Percentiles rank a stretch among this genome's conserved stretches.
Evolutionary conservation across 2,888 invertebrate species (phyloP).

Genomic region (Eudemis profundana): DNA sequence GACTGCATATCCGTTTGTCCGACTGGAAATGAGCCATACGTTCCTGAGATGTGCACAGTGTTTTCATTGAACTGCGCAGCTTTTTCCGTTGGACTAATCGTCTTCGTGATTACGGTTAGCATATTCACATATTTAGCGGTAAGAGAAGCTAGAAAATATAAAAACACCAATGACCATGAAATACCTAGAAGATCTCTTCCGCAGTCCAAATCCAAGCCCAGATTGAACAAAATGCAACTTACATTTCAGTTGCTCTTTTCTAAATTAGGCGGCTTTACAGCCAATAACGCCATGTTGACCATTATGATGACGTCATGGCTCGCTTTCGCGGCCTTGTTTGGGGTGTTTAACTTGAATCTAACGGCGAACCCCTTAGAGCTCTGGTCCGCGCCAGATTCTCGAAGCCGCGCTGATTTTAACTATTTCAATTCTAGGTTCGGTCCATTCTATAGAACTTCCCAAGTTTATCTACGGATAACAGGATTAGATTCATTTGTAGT

Average conservation of each 20-base stretch:
- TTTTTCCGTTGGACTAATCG: constrained; percentile 85
- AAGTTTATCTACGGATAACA: constrained; percentile 91
- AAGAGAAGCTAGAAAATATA: constrained; percentile 51
- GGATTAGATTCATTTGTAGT: constrained; percentile 73
- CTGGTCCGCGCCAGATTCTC: constrained; percentile 94
- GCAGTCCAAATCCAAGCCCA: constrained; percentile 47
- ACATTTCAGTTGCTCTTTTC: constrained; percentile 67
- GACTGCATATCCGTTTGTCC: constrained; percentile 89
- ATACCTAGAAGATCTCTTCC: constrained; percentile 52
- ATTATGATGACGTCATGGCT: constrained; percentile 87
- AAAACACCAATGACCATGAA: constrained; percentile 26
- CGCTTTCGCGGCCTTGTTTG: constrained; percentile 86
- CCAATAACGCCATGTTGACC: constrained; percentile 87
- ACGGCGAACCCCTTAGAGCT: constrained; percentile 96
- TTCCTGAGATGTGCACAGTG: constrained; percentile 82
- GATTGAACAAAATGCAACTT: constrained; percentile 56
- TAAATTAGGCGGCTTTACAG: constrained; percentile 84
- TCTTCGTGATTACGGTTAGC: constrained; percentile 75
- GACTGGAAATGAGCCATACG: constrained; percentile 68
- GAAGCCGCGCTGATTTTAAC: constrained; percentile 92
- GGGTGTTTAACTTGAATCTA: constrained; percentile 88
- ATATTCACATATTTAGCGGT: constrained; percentile 65
- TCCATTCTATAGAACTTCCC: constrained; percentile 95
- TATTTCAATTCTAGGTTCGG: constrained; percentile 95
- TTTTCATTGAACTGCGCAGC: constrained; percentile 87